Evolutionary conservation across 2,888 invertebrate species (phyloP), one percentile per base, ranked within the genome.

Genomic region (Panopea generosa): DNA sequence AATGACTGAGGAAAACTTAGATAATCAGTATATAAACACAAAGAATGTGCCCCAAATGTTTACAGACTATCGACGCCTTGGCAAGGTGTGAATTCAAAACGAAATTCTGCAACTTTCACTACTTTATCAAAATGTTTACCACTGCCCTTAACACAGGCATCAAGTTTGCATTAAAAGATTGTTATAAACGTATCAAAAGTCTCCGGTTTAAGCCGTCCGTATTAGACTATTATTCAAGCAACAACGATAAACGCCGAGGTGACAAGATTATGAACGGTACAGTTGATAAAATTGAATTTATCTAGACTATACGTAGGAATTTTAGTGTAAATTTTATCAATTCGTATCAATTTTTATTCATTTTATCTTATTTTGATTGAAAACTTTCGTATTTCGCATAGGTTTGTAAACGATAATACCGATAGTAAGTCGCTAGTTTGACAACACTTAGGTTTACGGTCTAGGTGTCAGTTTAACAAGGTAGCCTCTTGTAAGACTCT

Each of bases 61-160:
- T 33, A 61, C 69, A 77, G 77, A 77, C 68, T 24, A 18, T 69
- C 69, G 77, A 73, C 77, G 77, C 77, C 77, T 72, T 11, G 18
- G 4, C 14, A 14, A 72, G 72, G 77, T 72, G 72, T 69, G 72
- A 72, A 77, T 77, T 60, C 65, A 65, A 68, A 65, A 63, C 49
- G 60, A 65, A 67, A 63, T 49, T 63, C 62, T 47, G 47, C 49
- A 61, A 66, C 76, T 75, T 70, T 75, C 69, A 29, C 66, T 57
- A 47, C 56, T 52, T 80, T 76, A 76, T 76, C 76, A 52, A 53
- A 65, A 68, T 71, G 74, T 74, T 74, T 74, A 59, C 67, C 55
- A 40, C 43, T 33, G 43, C 49, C 60, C 69, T 77, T 72, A 63
- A 56, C 55, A 52, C n/a, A 43, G 40, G 77, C 56, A 68, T 77